Evolutionary conservation across 2,888 invertebrate genomes (phyloP).

Genomic region (Xestoiulus laeticollis): DNA sequence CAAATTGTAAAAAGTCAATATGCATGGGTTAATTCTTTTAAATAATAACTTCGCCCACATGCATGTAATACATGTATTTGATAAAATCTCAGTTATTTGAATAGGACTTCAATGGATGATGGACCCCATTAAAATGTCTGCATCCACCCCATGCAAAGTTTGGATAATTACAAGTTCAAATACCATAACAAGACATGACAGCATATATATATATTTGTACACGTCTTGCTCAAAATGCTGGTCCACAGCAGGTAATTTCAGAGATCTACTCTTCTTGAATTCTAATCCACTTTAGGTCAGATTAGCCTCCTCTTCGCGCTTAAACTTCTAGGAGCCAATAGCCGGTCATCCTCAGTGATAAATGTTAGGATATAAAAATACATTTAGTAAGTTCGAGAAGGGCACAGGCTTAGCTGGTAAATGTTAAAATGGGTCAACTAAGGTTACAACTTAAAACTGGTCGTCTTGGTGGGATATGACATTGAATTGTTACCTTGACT

Average conservation of each 20-base stretch:
- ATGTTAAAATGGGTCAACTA: conserved; percentile 3
- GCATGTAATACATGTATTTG: no score
- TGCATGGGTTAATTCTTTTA: no score
- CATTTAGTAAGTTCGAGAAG: background rate
- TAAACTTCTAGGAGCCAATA: background rate
- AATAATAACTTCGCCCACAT: no score
- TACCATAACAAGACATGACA: background rate
- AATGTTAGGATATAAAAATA: background rate
- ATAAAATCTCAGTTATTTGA: no score
- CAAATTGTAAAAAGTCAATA: no score
- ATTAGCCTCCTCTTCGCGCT: background rate
- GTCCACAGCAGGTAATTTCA: background rate
- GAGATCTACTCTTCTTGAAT: background rate
- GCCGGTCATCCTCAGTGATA: background rate
- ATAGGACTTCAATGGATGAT: no score
- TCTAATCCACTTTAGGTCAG: background rate
- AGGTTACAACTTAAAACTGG: conserved; percentile 12
- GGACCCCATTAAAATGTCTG: no score
- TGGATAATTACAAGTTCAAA: no score
- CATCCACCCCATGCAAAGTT: no score
- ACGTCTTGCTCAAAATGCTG: background rate
- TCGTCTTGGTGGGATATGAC: conserved; percentile 21
- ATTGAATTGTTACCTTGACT: conserved; percentile 23
- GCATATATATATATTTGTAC: background rate
- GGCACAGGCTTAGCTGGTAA: background rate